Evolutionary conservation across 2,888 invertebrate species (phyloP).

Genomic region (Lithophane ornitopus): DNA sequence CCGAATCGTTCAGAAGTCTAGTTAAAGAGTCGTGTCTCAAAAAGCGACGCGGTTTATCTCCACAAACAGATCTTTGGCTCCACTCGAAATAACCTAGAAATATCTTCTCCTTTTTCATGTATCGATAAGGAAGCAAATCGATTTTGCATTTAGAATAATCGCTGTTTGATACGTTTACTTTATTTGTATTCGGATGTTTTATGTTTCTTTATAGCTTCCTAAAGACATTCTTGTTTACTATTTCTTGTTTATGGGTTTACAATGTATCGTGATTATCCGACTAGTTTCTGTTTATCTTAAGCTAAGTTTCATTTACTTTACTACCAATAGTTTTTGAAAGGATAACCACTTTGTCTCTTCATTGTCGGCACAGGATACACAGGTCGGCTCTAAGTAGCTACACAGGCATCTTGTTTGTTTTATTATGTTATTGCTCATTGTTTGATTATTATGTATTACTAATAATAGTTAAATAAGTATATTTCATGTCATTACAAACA

Average conservation of each 20-base stretch:
- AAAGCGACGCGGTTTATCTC: constrained; percentile 53
- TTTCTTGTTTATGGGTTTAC: neutral
- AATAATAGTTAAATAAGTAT: no score
- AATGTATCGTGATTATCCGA: neutral
- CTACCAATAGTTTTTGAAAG: neutral
- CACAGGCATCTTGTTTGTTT: no score
- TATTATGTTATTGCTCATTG: no score
- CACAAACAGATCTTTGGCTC: constrained; percentile 52
- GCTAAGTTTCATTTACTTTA: neutral
- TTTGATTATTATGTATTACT: no score
- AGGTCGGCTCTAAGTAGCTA: no score
- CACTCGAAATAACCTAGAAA: constrained; percentile 56
- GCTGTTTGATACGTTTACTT: constrained; percentile 39
- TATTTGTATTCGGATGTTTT: constrained; percentile 15
- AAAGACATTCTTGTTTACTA: neutral
- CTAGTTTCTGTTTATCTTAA: neutral
- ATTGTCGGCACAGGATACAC: no score
- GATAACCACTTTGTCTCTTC: neutral
- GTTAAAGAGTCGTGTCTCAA: constrained; percentile 62
- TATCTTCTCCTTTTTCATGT: constrained; percentile 48
- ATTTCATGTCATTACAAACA: no score
- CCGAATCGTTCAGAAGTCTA: constrained; percentile 26
- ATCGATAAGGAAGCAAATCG: constrained; percentile 58
- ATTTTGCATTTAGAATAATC: constrained; percentile 61
- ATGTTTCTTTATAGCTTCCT: neutral